Evolutionary conservation across 2,797 vertebrate genomes (phyloP), one percentile per base, ranked within the genome.

Genomic region (Oophaga sylvatica): DNA sequence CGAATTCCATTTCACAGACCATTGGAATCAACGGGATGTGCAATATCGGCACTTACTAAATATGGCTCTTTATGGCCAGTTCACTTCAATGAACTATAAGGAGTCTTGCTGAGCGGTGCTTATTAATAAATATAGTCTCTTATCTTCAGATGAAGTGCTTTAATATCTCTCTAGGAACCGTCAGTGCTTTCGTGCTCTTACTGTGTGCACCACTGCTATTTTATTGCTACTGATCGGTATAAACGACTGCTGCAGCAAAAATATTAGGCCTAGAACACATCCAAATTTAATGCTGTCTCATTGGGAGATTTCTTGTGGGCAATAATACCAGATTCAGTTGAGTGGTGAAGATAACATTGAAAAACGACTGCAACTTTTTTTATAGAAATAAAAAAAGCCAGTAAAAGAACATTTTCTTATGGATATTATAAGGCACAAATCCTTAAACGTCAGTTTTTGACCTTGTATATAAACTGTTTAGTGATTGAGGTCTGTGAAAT

Each of bases 41-140:
- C 48, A 71, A 35, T 35, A n/a, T 41, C 13, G 62, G 53, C 67
- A 31, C 73, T 78, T 87, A n/a, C 60, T 87, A 83, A 87, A 83
- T 83, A 73, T 79, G 62, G 15, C 41, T 65, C 20, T 83, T 83
- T 83, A 88, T 80, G 71, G 76, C 77, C 57, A 26, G 56, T 84
- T 85, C 82, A 81, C 83, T 81, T 85, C 45, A 81, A 76, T 84
- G 68, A 80, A 35, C 83, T 80, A 81, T 81, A 77, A 65, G 45
- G 68, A 85, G 60, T 60, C 81, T 62, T 80, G 53, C 26, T 31
- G 70, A 79, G 53, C 53, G 59, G 45, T 81, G 29, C 60, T 81
- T 86, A 89, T 89, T 89, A 89, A 77, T 85, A 85, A 65, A 86
- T 81, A 77, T 85, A n/a, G 53, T 17, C 60, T 31, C 81, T 80